Evolutionary conservation across 2,113 vertebrate genomes (phyloP), one percentile per base, ranked within the genome.

Genomic region (Copsychus sechellarum): DNA sequence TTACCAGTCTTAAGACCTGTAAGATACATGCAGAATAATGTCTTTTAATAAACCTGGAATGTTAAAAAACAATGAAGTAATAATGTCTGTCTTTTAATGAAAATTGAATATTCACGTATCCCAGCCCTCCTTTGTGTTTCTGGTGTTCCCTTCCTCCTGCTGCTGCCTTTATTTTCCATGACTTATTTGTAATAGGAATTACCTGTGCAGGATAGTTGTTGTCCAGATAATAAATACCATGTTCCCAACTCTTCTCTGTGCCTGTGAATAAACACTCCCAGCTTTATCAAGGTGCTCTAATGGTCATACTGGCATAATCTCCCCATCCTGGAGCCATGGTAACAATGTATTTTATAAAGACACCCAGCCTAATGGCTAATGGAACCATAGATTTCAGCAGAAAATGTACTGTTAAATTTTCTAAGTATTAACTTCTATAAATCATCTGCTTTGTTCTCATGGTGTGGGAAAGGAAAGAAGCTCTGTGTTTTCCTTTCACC

Each of bases 11-110:
- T 90, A 91, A 93, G n/a, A 77, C 53, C 58, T 92, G 78, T 84
- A 78, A 92, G 66, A 86, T 93, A 90, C 31, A 34, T 73, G 76
- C 81, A 76, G 47, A 93, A 84, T 76, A 88, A 74, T 87, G 89
- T 95, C 91, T 93, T 92, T 92, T 85, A 96, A 95, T 96, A 96
- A 96, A 96, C 47, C 54, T 86, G 88, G 78, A 90, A 95, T 96
- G 92, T 79, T 82, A 54, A 86, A 94, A 86, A 89, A 26, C 40
- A 72, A 36, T 40, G 19, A 74, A 33, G 40, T 71, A 73, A 60
- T 81, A 57, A 92, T 33, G 50, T 31, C 23, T 81, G 23, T 84
- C 69, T 78, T 72, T 54, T 56, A 62, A 72, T 20, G 89, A 15
- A 69, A 89, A 50, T 12, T 4, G 18, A 74, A 51, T 92, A 60